Percentiles rank a stretch among this genome's conserved stretches.
These are phyloP conservation scores for Onthophagus sagittarius DNA, from an alignment of 2,888 invertebrate genomes.

Conservation along the genomic window DNA sequence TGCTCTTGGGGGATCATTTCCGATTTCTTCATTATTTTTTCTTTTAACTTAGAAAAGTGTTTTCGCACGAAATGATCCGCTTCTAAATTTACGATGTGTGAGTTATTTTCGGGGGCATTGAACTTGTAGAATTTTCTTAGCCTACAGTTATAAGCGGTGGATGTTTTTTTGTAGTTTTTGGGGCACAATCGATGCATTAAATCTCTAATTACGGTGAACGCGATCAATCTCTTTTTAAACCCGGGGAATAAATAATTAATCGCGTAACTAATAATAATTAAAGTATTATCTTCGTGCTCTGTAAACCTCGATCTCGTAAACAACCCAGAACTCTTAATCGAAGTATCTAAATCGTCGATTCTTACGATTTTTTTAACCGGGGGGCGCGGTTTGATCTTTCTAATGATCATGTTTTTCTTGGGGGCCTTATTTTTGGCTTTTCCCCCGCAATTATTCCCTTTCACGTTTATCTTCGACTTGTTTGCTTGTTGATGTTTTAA, in stretches of 20 bases:
- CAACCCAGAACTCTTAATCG: conserved; percentile 60
- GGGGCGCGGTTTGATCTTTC: conserved; percentile 22
- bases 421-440: conserved; percentile 7
- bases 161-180: conserved; percentile 62
- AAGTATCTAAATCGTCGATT: conserved; percentile 62
- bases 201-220: conserved; percentile 54
- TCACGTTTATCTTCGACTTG: conserved; percentile 18
- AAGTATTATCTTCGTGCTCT: conserved; percentile 63
- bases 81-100: conserved; percentile 12
- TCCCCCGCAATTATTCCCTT: conserved; percentile 19
- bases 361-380: conserved; percentile 27
- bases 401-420: conserved; percentile 10
- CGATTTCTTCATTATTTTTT: conserved; percentile 1
- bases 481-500: conserved; percentile 17
- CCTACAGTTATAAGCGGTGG: conserved; percentile 63
- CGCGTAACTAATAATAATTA: conserved; percentile 65
- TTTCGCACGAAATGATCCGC: conserved; percentile 25
- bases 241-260: conserved; percentile 54
- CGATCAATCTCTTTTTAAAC: conserved; percentile 46
- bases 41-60: conserved; percentile 23
- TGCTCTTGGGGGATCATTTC: conserved; percentile 18
- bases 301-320: conserved; percentile 62
- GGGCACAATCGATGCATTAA: conserved; percentile 51
- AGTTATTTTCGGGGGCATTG: conserved; percentile 11
- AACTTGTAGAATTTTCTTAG: conserved; percentile 49